These are phyloP conservation scores for Lasioglossum baleicum DNA, from an alignment of 1,140 invertebrate genomes.

Conservation along the genomic window DNA sequence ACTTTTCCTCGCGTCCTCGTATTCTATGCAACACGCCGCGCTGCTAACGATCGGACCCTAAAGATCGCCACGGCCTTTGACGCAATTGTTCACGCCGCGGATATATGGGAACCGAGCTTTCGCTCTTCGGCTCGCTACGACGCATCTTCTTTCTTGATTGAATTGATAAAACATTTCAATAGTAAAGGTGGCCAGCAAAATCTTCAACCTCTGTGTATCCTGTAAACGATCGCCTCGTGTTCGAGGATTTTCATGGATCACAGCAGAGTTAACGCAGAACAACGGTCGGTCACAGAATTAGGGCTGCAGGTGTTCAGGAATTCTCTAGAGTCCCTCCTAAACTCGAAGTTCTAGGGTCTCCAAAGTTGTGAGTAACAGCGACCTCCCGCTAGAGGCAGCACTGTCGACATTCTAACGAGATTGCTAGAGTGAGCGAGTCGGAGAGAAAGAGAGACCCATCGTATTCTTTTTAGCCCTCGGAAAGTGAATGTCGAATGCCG, in stretches of 20 bases:
- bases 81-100: too few relatives aligned
- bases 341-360: not conserved
- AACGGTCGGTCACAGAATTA: too few relatives aligned
- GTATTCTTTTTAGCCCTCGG: not conserved
- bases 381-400: constrained; percentile 13
- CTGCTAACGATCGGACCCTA: constrained; percentile 1
- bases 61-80: not conserved
- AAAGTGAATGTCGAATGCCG: constrained; percentile 3
- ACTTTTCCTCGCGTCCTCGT: constrained; percentile 69
- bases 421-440: not conserved
- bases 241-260: too few relatives aligned
- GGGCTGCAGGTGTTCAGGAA: too few relatives aligned
- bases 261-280: too few relatives aligned
- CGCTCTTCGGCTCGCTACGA: too few relatives aligned
- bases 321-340: not conserved
- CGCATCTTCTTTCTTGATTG: too few relatives aligned
- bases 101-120: too few relatives aligned
- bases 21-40: constrained; percentile 50
- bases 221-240: too few relatives aligned
- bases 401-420: not conserved
- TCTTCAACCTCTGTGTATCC: too few relatives aligned
- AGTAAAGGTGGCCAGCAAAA: too few relatives aligned
- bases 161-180: too few relatives aligned
- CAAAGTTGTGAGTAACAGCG: not conserved
- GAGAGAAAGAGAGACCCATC: not conserved